Conservation (phyloP, 2,797 vertebrate species). For the Arctocebus calabarensis region DNA sequence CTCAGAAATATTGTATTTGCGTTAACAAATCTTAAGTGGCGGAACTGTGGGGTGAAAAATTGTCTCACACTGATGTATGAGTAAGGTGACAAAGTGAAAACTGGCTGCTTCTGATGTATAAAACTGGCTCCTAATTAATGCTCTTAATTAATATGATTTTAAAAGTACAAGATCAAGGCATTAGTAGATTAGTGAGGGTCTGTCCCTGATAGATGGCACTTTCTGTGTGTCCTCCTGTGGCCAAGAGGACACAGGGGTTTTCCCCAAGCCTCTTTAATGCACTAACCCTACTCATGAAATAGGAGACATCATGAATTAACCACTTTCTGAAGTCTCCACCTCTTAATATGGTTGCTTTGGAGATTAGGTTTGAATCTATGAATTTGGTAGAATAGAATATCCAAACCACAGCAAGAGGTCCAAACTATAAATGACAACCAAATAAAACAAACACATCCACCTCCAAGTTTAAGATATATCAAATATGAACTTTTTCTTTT, state of each 20-base stretch:
- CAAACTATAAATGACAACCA: neutral
- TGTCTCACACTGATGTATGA: neutral
- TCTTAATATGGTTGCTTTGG: neutral
- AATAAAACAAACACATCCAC: neutral
- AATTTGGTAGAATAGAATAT: neutral
- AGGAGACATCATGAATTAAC: neutral
- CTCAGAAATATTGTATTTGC: neutral
- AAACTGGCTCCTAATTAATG: neutral
- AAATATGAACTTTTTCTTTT: neutral
- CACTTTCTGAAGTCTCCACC: neutral
- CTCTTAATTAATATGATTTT: neutral
- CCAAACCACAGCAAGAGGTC: neutral
- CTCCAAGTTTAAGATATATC: neutral
- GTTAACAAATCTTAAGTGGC: neutral
- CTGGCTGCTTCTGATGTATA: neutral
- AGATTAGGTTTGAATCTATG: neutral
- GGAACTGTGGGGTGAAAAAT: neutral
- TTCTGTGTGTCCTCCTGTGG: neutral
- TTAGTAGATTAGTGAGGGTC: neutral
- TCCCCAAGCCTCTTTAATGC: neutral
- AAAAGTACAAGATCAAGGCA: neutral
- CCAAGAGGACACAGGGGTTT: too few species aligned
- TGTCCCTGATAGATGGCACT: neutral
- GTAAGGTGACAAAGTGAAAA: neutral
- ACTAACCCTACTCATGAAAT: neutral